Evolutionary conservation across 1,140 invertebrate species (phyloP), one percentile per base, ranked within the genome.

Genomic region (Platyscapa corneri): DNA sequence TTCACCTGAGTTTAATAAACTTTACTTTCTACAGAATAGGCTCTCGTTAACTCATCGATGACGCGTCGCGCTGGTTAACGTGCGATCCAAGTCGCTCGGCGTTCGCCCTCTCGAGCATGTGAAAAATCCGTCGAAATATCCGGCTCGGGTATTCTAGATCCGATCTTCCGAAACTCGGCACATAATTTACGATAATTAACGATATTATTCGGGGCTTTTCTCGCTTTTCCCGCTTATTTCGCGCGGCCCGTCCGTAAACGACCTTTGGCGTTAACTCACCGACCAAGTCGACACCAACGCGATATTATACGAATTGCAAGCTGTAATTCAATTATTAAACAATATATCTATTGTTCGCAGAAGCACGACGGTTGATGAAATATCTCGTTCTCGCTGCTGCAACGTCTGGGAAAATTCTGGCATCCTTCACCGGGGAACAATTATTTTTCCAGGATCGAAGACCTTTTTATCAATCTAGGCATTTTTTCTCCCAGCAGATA

Each of bases 21-120:
- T 74, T 37, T 67, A 42, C 39, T 80, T 67, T 65, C 39, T 60
- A 32, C 23, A 27, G 46, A 46, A 72, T 72, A 67, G 46, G 7
- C 32, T 53, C 23, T 53, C 6, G 56, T 82, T 82, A 82, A 82
- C 60, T 82, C 81, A 74, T 42, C 70, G 81, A 75, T 82, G 81
- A 82, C 67, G 70, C 20, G 81, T 14, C 32, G 65, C 32, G 12
- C 53, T 83, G 27, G 37, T 60, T 80, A 80, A 80, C 37, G 37
- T 37, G 56, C 39, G 39, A 67, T 37, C 20, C 60, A 27, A 80
- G 78, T 32, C 39, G 60, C 67, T 80, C 30, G 60, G n/a, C 39
- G 60, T 80, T 80, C 30, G 12, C 60, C 39, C 78, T 46, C 77
- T n/a, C 6, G 8, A 32, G n/a, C 23, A 56, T 20, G 18, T 49